phyloP scores from a whole-genome alignment of 2,888 invertebrate genomes.

The Deilephila elpenor region DNA sequence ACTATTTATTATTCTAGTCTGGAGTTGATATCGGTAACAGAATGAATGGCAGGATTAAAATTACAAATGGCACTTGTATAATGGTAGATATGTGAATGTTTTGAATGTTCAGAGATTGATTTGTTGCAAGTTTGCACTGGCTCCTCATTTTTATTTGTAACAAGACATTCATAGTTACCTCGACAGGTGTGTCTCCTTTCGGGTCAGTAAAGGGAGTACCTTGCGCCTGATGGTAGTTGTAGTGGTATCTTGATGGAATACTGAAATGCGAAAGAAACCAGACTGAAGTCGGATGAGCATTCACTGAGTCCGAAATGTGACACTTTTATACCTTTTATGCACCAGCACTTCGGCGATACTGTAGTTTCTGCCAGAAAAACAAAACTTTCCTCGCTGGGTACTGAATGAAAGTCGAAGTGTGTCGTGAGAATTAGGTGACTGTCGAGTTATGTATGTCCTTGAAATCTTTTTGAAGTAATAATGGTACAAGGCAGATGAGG shows the following conservation, averaged over 20 bases:
- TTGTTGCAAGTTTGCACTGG: conserved; percentile 1
- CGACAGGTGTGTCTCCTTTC: not conserved
- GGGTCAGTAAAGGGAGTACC: no score
- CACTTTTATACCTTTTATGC: no score
- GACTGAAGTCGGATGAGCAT: no score
- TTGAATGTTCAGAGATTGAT: not conserved
- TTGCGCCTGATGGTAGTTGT: no score
- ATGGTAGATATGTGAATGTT: not conserved
- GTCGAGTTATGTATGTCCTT: not conserved
- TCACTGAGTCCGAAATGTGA: no score
- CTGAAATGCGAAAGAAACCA: no score
- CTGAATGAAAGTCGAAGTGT: not conserved
- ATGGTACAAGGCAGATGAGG: conserved; percentile 8
- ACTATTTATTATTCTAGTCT: conserved; percentile 70
- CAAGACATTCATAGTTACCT: not conserved
- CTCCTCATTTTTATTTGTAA: not conserved
- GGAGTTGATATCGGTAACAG: conserved; percentile 63
- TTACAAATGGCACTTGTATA: not conserved
- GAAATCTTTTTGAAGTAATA: not conserved
- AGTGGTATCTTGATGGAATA: no score
- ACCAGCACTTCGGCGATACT: not conserved
- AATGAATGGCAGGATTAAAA: conserved; percentile 54
- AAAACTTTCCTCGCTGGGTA: not conserved
- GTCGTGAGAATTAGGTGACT: not conserved
- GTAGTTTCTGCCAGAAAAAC: not conserved